Percentiles rank a stretch among this genome's conserved stretches.
These are phyloP conservation scores for Anabas testudineus DNA, from an alignment of 2,797 vertebrate genomes.

Conservation along the genomic window DNA sequence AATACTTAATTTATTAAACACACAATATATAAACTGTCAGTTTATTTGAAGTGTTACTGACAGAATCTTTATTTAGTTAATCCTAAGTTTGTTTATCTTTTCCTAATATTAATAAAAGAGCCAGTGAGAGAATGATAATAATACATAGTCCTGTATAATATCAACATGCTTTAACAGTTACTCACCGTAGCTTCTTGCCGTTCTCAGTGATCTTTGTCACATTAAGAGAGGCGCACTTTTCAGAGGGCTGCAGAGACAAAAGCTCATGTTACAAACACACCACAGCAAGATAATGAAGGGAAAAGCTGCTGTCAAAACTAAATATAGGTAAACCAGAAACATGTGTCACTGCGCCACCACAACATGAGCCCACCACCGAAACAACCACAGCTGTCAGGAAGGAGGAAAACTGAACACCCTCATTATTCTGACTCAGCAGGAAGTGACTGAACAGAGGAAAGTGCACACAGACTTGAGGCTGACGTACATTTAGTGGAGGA, in stretches of 20 bases:
- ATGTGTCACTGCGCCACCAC: background rate
- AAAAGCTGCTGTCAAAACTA: conserved; percentile 15
- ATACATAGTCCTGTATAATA: too few species aligned
- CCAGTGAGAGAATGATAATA: too few species aligned
- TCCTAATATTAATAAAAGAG: too few species aligned
- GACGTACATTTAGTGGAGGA: background rate
- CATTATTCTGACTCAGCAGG: background rate
- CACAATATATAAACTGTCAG: too few species aligned
- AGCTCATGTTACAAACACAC: background rate
- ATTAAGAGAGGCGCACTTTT: conserved; percentile 95
- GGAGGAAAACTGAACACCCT: background rate
- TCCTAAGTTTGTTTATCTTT: too few species aligned
- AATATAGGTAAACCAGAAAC: conserved; percentile 6
- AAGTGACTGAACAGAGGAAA: too few species aligned
- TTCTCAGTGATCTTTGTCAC: conserved; percentile 98
- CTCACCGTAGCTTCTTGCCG: conserved; percentile 95
- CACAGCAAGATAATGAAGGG: conserved; percentile 15
- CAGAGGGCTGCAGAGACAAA: conserved; percentile 87
- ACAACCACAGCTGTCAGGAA: conserved; percentile 1
- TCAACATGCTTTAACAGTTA: background rate
- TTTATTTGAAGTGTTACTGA: too few species aligned
- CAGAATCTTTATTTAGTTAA: too few species aligned
- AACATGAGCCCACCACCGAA: conserved; percentile 21
- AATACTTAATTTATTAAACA: too few species aligned
- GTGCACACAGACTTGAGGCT: background rate